Conservation (phyloP, 2,888 invertebrate genomes). For the Dasysyrphus albostriatus region DNA sequence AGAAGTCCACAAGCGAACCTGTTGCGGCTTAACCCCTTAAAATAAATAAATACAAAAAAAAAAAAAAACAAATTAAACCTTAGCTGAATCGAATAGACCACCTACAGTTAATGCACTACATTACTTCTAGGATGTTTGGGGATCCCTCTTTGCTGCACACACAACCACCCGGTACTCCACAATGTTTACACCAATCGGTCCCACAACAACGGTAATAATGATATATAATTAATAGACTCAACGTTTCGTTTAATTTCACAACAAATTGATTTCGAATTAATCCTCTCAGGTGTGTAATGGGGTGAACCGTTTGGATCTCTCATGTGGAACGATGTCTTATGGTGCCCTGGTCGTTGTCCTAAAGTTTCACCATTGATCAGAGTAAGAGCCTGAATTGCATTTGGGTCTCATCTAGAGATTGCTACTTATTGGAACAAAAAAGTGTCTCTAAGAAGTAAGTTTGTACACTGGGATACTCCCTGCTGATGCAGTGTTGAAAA, state of each 20-base stretch:
- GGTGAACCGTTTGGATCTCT: slow-evolving; percentile 62
- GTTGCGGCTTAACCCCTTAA: slow-evolving; percentile 54
- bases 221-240: slow-evolving; percentile 83
- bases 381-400: slow-evolving; percentile 21
- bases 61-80: slow-evolving; percentile 52
- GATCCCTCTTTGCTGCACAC: slow-evolving; percentile 9
- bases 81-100: slow-evolving; percentile 69
- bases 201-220: slow-evolving; percentile 73
- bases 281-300: slow-evolving; percentile 81
- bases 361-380: slow-evolving; percentile 16
- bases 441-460: slow-evolving; percentile 9
- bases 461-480: slow-evolving; percentile 8
- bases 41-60: not conserved
- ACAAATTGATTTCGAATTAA: slow-evolving; percentile 83
- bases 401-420: slow-evolving; percentile 1
- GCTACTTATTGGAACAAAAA: slow-evolving; percentile 12
- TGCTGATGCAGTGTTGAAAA: slow-evolving; percentile 56
- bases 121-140: slow-evolving; percentile 51
- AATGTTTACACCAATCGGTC: slow-evolving; percentile 9
- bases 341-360: slow-evolving; percentile 1
- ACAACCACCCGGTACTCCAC: slow-evolving; percentile 9
- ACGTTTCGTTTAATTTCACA: slow-evolving; percentile 81
- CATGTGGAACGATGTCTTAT: slow-evolving; percentile 61
- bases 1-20: slow-evolving; percentile 69
- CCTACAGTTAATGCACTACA: slow-evolving; percentile 67